Percentiles rank a stretch among this genome's conserved stretches.
Evolutionary conservation across 2,797 vertebrate genomes (phyloP).

Genomic region (Platyrinchus mystaceus): DNA sequence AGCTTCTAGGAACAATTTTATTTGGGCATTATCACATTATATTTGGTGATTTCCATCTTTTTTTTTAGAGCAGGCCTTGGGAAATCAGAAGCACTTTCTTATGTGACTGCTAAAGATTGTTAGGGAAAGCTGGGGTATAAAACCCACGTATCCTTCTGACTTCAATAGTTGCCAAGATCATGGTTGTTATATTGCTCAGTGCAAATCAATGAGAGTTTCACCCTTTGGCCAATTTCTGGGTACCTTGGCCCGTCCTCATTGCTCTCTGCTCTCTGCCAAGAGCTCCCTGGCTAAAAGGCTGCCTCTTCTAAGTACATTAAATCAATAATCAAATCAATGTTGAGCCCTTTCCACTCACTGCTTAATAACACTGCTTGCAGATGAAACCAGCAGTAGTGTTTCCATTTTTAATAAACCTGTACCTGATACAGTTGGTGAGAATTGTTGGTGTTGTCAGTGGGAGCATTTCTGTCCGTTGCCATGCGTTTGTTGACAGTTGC

Average conservation of each 20-base stretch:
- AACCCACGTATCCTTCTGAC: background rate
- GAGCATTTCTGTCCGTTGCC: constrained; percentile 67
- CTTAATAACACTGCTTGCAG: constrained; percentile 59
- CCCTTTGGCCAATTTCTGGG: constrained; percentile 25
- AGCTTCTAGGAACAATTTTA: background rate
- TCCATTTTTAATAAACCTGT: constrained; percentile 53
- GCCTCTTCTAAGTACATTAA: constrained; percentile 48
- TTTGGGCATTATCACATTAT: rapidly evolving
- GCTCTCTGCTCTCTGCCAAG: constrained; percentile 20
- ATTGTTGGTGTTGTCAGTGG: constrained; percentile 37
- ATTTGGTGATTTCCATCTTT: background rate
- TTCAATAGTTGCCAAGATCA: background rate
- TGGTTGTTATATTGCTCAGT: constrained; percentile 2
- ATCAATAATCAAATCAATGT: constrained; percentile 67
- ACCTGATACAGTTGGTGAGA: constrained; percentile 33
- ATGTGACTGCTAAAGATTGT: background rate
- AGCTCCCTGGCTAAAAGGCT: constrained; percentile 52
- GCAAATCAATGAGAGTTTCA: constrained; percentile 29
- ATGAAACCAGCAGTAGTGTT: constrained; percentile 13
- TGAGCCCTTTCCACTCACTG: constrained; percentile 38
- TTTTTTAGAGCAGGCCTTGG: background rate
- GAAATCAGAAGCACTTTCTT: background rate
- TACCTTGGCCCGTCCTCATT: background rate
- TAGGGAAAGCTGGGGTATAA: background rate
- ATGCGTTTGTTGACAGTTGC: constrained; percentile 77